Conservation (phyloP, 2,888 invertebrate genomes). For the Microdon myrmicae region DNA sequence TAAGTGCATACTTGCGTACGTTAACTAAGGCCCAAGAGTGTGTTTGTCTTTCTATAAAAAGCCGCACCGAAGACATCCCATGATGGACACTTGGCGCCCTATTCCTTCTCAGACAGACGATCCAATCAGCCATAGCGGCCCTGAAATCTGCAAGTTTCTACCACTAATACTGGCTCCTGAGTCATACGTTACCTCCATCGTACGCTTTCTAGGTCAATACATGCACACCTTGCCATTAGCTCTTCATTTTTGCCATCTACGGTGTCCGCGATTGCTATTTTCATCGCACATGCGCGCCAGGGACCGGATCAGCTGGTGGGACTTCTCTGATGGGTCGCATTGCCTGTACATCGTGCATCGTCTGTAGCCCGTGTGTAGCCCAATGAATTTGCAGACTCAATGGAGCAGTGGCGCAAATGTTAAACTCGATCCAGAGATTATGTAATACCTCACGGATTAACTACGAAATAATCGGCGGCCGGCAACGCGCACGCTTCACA, state of each 20-base stretch:
- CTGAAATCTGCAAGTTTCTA: conserved; percentile 1
- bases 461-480: conserved; percentile 37
- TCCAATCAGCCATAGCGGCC: conserved; percentile 8
- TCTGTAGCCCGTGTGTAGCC: too few relatives aligned
- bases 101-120: too few relatives aligned
- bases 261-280: conserved; percentile 34
- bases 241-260: conserved; percentile 44
- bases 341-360: too few relatives aligned
- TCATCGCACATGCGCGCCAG: too few relatives aligned
- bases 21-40: too few relatives aligned
- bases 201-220: conserved; percentile 49
- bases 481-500: conserved; percentile 8
- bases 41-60: too few relatives aligned
- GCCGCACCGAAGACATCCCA: too few relatives aligned
- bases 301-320: too few relatives aligned
- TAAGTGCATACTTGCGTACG: too few relatives aligned
- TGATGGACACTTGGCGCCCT: too few relatives aligned
- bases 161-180: conserved; percentile 6
- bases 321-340: too few relatives aligned
- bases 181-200: conserved; percentile 5
- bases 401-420: neutral
- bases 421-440: conserved; percentile 29
- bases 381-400: conserved; percentile 43
- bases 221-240: conserved; percentile 42
- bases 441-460: conserved; percentile 33